Percentiles rank a stretch among this genome's conserved stretches.
phyloP scores from a whole-genome alignment of 2,888 invertebrate genomes.

The Chymomyza fuscimana region DNA sequence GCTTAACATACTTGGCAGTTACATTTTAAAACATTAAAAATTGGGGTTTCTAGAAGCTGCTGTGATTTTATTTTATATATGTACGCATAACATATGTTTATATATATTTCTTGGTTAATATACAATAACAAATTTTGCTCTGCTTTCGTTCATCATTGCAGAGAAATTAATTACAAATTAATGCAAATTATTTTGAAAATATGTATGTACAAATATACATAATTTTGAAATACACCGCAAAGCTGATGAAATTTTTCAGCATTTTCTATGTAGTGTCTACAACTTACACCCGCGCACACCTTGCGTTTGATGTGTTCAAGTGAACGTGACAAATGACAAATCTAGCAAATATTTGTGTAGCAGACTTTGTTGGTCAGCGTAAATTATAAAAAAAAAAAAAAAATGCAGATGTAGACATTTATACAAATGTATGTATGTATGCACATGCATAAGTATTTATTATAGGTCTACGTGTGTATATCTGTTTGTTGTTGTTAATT shows the following conservation, averaged over 20 bases:
- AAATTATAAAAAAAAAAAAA: conserved; percentile 56
- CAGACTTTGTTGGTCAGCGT: conserved; percentile 39
- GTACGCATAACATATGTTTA: too few species aligned
- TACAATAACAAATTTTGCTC: conserved; percentile 4
- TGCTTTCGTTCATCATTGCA: neutral
- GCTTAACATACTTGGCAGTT: too few species aligned
- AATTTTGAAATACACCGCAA: neutral
- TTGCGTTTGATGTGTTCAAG: conserved; percentile 72
- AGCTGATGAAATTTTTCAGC: conserved; percentile 50
- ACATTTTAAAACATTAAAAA: too few species aligned
- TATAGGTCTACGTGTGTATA: conserved; percentile 26
- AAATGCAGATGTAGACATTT: conserved; percentile 21
- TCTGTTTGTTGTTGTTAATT: conserved; percentile 36
- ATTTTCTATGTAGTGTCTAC: conserved; percentile 41
- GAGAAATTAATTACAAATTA: conserved; percentile 16
- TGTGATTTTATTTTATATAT: too few species aligned
- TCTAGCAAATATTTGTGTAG: conserved; percentile 55
- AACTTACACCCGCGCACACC: conserved; percentile 45
- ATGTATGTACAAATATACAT: neutral
- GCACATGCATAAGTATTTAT: neutral
- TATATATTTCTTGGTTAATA: too few species aligned
- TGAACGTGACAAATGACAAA: conserved; percentile 74
- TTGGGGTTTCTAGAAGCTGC: too few species aligned
- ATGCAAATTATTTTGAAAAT: conserved; percentile 19
- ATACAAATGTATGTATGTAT: neutral